phyloP scores from a whole-genome alignment of 2,113 vertebrate genomes.

The Sebastes schlegelii region DNA sequence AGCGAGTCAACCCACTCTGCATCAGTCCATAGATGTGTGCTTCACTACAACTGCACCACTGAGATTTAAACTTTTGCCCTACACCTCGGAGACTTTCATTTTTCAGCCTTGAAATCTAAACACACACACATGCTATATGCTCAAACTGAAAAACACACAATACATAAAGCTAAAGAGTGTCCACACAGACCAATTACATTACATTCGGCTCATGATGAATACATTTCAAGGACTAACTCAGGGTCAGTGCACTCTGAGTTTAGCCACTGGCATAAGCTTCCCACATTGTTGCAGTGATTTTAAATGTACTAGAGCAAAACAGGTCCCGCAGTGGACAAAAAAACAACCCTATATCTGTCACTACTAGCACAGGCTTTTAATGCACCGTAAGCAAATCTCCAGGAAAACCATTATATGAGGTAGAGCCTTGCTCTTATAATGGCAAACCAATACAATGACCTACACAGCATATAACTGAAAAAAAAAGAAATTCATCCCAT shows the following conservation, averaged over 20 bases:
- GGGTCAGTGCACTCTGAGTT: slow-evolving; percentile 30
- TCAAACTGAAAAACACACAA: background rate
- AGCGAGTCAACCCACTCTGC: background rate
- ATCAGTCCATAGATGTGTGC: background rate
- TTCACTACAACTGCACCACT: background rate
- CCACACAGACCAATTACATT: background rate
- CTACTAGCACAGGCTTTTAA: slow-evolving; percentile 40
- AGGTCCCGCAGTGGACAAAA: slow-evolving; percentile 39
- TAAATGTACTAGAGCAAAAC: slow-evolving; percentile 28
- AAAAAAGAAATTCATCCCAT: slow-evolving; percentile 38
- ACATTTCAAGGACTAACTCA: slow-evolving; percentile 49
- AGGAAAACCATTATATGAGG: slow-evolving; percentile 64
- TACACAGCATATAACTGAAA: slow-evolving; percentile 31
- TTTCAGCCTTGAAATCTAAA: slow-evolving; percentile 21
- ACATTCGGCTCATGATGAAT: slow-evolving; percentile 30
- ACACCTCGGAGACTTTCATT: slow-evolving; percentile 2
- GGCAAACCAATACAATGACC: slow-evolving; percentile 58
- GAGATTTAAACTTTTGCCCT: background rate
- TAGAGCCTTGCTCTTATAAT: slow-evolving; percentile 47
- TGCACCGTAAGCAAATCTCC: slow-evolving; percentile 75
- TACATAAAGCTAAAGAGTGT: background rate
- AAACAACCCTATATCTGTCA: slow-evolving; percentile 44
- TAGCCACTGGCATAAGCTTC: slow-evolving; percentile 24
- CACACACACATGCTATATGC: background rate
- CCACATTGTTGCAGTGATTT: slow-evolving; percentile 26